Evolutionary conservation across 2,113 vertebrate genomes (phyloP), one percentile per base, ranked within the genome.

Genomic region (Malurus cyaneus): DNA sequence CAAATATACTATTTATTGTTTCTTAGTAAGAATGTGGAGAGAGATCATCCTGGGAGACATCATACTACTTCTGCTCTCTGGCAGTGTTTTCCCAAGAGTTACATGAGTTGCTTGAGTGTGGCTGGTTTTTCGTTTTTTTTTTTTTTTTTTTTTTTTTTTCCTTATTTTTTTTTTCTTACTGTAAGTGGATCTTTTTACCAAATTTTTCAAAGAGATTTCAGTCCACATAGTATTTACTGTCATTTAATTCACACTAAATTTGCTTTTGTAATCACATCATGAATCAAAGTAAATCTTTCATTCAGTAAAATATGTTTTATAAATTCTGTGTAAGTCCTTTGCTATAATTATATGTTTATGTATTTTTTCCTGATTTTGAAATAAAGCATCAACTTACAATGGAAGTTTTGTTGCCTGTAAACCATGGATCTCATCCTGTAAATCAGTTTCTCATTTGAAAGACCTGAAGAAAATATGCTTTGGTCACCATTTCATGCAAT

Each of bases 51-150:
- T 73, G n/a, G 13, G 9, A 74, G 46, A 70, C 83, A 34, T 76
- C 20, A 32, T 49, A 49, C 16, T 79, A 25, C 18, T 80, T 18
- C 36, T 74, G 13, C 13, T 54, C 8, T 3, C 34, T 79, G 20
- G 44, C 26, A 61, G 11, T n/a, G 2, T 49, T 86, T 82, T 78
- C 39, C 46, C 60, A 79, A 44, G 19, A 36, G 21, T 79, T 74
- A 49, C 14, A 29, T 12, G 31, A n/a, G 3, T 74, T 82, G 5
- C 15, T 18, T 73, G 14, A 11, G 2, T 39, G 3, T 41, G 4
- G 2, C 15, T 78, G 14, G 0, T 0, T 62, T n/a, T 7, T 3
- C 32, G 7, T 12, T 6, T 44, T 44, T 44, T 16, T 44, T 44
- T n/a, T 50, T 8, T 7, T 3, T 32, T 13, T 12, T 5, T 1